Conservation (phyloP, 2,113 vertebrate species). For the Erythrocercus mccallii region DNA sequence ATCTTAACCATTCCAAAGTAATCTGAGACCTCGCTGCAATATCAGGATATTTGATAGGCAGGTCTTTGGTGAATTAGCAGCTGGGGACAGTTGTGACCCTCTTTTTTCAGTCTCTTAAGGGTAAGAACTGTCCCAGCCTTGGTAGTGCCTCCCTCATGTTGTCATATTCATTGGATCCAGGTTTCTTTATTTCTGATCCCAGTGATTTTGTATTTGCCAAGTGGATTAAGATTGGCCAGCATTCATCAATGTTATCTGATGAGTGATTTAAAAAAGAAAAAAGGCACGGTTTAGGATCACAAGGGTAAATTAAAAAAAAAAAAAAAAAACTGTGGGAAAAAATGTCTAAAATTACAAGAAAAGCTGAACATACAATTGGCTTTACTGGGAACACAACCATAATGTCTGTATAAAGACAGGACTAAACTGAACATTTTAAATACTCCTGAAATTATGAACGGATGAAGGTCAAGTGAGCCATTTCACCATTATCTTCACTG, state of each 20-base stretch:
- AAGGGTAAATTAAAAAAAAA: neutral
- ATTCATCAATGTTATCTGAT: neutral
- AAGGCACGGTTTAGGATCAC: fast-evolving
- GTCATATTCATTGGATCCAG: fast-evolving
- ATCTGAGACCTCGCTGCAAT: neutral
- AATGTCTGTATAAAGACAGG: neutral
- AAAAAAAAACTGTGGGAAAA: neutral
- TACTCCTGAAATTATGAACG: neutral
- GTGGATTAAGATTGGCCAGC: neutral
- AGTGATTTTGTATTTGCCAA: neutral
- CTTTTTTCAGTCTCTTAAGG: neutral
- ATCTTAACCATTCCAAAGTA: neutral
- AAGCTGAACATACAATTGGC: neutral
- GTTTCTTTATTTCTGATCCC: neutral
- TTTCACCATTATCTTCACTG: neutral
- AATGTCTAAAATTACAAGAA: neutral
- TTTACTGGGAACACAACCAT: neutral
- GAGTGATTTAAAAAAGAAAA: neutral
- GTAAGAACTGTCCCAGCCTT: fast-evolving
- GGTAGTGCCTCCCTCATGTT: neutral
- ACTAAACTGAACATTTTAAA: neutral
- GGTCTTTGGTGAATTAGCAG: neutral
- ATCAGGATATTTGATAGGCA: neutral
- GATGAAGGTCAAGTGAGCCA: neutral
- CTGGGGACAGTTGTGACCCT: neutral